These are phyloP conservation scores for Mimachlamys varia DNA, from an alignment of 2,888 invertebrate genomes.

Conservation along the genomic window DNA sequence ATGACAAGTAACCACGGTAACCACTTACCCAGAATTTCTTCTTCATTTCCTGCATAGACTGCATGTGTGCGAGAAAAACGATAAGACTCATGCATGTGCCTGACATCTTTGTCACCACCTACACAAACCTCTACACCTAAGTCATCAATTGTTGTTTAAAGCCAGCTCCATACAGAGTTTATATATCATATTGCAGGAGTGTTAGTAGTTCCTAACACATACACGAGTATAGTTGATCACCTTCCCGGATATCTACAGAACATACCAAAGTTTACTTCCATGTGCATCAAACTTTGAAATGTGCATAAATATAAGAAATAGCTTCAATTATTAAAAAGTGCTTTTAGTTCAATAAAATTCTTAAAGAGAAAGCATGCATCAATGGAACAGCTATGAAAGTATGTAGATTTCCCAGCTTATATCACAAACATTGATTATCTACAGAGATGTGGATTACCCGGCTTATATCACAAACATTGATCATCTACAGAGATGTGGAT, in stretches of 20 bases:
- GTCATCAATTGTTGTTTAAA: neutral
- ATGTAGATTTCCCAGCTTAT: too few species aligned
- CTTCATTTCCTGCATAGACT: constrained; percentile 55
- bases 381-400: neutral
- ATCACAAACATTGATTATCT: too few species aligned
- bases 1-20: neutral
- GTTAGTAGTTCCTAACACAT: too few species aligned
- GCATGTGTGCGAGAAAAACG: constrained; percentile 44
- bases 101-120: neutral
- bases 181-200: too few species aligned
- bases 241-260: neutral
- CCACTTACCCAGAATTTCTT: constrained; percentile 57
- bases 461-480: too few species aligned
- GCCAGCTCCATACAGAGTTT: too few species aligned
- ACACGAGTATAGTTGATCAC: neutral
- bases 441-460: too few species aligned
- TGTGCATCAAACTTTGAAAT: neutral
- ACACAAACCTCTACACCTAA: neutral
- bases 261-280: neutral
- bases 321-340: neutral
- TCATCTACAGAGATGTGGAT: too few species aligned
- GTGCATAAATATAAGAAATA: constrained; percentile 10
- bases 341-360: neutral
- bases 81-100: constrained; percentile 32
- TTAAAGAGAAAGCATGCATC: neutral